These are phyloP conservation scores for Perdix hodgsoniae DNA, from an alignment of 2,797 vertebrate species.

Conservation along the genomic window DNA sequence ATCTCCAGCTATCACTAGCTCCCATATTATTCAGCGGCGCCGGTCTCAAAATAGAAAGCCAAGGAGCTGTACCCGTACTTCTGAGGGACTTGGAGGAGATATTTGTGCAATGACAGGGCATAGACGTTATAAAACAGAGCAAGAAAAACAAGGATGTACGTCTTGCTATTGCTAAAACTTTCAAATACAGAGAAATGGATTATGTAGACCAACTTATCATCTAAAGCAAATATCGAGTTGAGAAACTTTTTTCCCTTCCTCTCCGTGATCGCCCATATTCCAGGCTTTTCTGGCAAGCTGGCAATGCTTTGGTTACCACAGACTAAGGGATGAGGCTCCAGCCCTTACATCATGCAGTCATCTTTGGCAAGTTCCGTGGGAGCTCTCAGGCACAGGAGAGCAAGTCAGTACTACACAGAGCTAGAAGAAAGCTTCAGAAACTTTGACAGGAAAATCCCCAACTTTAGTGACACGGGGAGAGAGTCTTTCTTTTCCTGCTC, in stretches of 20 bases:
- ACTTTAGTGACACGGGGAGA: background rate
- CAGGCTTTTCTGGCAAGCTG: background rate
- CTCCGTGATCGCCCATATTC: background rate
- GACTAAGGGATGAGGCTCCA: background rate
- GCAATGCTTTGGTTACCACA: background rate
- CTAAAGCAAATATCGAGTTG: background rate
- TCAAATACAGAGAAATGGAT: background rate
- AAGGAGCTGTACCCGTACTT: background rate
- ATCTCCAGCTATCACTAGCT: constrained; percentile 2
- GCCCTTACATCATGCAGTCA: background rate
- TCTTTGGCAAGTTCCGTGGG: background rate
- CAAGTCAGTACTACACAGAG: background rate
- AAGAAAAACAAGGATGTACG: background rate
- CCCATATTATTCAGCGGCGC: constrained; percentile 5
- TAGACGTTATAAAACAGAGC: background rate
- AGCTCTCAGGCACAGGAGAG: background rate
- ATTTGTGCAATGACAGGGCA: background rate
- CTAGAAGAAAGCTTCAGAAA: background rate
- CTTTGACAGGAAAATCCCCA: background rate
- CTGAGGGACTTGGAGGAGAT: background rate
- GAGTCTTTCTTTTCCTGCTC: background rate
- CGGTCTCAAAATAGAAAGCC: constrained; percentile 28
- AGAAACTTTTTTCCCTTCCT: background rate
- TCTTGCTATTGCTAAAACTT: background rate
- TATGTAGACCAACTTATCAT: background rate